These are phyloP conservation scores for Leptodactylus fallax DNA, from an alignment of 2,797 vertebrate genomes.

Conservation along the genomic window DNA sequence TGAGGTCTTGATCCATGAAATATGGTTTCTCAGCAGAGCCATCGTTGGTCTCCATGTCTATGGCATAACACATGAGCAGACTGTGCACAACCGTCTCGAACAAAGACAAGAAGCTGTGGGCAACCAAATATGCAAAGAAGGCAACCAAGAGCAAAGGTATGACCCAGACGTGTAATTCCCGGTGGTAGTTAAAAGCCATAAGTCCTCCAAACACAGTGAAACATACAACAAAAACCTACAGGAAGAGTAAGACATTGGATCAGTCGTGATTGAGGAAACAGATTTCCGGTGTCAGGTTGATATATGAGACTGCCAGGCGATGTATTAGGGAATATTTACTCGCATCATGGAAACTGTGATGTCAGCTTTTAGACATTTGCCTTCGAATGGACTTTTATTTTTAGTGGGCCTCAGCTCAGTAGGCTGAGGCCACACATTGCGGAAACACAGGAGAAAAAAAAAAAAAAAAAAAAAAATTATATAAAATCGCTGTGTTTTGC, in stretches of 20 bases:
- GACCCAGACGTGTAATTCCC: slow-evolving; percentile 76
- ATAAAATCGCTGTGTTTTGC: too few species aligned
- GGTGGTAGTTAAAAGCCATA: slow-evolving; percentile 81
- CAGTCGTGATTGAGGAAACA: not conserved
- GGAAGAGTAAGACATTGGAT: slow-evolving; percentile 2
- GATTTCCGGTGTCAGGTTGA: not conserved
- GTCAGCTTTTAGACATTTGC: too few species aligned
- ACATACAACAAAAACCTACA: slow-evolving; percentile 78
- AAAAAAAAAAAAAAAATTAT: too few species aligned
- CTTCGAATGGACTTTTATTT: too few species aligned
- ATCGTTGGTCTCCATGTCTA: slow-evolving; percentile 80
- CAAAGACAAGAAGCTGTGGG: slow-evolving; percentile 78
- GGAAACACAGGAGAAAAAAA: too few species aligned
- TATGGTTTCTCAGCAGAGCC: slow-evolving; percentile 78
- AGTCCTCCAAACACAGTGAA: slow-evolving; percentile 80
- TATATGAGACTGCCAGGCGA: not conserved
- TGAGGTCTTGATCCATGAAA: slow-evolving; percentile 77
- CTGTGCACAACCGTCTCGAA: slow-evolving; percentile 77
- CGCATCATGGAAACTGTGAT: too few species aligned
- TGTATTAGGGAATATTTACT: not conserved
- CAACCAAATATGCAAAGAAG: slow-evolving; percentile 77
- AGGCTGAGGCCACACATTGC: too few species aligned
- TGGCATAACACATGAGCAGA: slow-evolving; percentile 77
- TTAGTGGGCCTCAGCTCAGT: too few species aligned
- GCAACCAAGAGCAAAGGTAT: slow-evolving; percentile 76